These are phyloP conservation scores for Sebastes dallii DNA, from an alignment of 2,797 vertebrate genomes.

Conservation along the genomic window DNA sequence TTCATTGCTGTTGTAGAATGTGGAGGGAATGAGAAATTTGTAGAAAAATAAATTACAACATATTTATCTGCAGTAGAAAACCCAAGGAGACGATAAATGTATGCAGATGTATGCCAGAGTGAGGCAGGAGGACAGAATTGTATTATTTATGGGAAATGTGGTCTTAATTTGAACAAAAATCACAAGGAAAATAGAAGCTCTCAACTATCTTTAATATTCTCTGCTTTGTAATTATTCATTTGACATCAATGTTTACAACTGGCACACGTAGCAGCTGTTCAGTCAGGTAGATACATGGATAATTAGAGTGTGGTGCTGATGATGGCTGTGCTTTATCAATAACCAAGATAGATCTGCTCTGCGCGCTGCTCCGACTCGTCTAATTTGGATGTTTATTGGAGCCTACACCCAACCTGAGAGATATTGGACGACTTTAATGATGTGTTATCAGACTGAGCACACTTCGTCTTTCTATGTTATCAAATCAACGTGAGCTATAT, in stretches of 20 bases:
- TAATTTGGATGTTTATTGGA: constrained; percentile 51
- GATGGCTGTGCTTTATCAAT: constrained; percentile 45
- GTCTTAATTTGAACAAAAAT: not conserved
- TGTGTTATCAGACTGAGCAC: not conserved
- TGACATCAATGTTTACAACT: constrained; percentile 23
- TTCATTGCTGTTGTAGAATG: not conserved
- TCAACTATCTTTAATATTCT: not conserved
- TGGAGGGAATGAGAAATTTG: not conserved
- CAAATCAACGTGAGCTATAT: not conserved
- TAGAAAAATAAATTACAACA: not conserved
- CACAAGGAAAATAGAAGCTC: not conserved
- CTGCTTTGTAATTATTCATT: constrained; percentile 16
- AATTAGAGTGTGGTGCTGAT: constrained; percentile 35
- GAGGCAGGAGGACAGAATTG: not conserved
- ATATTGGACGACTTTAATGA: constrained; percentile 14
- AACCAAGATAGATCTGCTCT: constrained; percentile 45
- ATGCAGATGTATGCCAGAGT: not conserved
- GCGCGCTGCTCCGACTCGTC: constrained; percentile 4
- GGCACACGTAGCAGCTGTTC: constrained; percentile 19
- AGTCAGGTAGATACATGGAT: constrained; percentile 30
- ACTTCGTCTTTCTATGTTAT: not conserved
- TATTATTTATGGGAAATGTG: not conserved
- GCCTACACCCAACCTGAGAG: constrained; percentile 20
- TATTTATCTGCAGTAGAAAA: not conserved
- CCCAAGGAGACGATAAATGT: not conserved